A percentile compares a stretch with the other conserved stretches of the same genome.
Conservation (phyloP, 1,140 invertebrate species). For the Nymphalis io region DNA sequence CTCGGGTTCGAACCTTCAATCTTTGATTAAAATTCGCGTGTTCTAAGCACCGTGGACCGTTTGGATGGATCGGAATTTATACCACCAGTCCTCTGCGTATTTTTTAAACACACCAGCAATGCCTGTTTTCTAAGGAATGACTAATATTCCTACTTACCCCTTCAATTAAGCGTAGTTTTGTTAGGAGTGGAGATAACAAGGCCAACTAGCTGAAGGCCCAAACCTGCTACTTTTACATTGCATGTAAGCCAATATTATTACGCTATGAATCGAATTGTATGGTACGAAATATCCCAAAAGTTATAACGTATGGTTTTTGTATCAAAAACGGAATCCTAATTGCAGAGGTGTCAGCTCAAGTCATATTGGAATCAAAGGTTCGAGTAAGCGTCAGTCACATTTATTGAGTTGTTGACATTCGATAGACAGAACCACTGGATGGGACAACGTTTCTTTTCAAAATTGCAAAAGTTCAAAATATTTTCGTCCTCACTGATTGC, state of each 20-base stretch:
- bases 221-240: too few species aligned
- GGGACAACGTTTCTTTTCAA: neutral
- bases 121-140: too few species aligned
- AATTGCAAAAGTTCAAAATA: neutral
- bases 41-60: too few species aligned
- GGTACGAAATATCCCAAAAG: neutral
- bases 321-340: neutral
- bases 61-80: neutral
- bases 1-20: too few species aligned
- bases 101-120: neutral
- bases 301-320: neutral
- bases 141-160: too few species aligned
- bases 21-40: too few species aligned
- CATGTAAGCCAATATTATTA: too few species aligned
- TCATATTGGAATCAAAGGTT: conserved; percentile 14
- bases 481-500: neutral
- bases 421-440: conserved; percentile 15
- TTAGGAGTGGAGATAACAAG: too few species aligned
- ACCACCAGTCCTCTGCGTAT: neutral
- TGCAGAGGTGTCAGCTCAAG: neutral
- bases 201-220: too few species aligned
- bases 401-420: conserved; percentile 27
- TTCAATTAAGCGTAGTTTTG: too few species aligned
- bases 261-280: too few species aligned
- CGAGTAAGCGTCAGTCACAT: conserved; percentile 36